Percentiles rank a stretch among this genome's conserved stretches.
Evolutionary conservation across 1,140 invertebrate species (phyloP).

Genomic region (Zaprionus camerounensis): DNA sequence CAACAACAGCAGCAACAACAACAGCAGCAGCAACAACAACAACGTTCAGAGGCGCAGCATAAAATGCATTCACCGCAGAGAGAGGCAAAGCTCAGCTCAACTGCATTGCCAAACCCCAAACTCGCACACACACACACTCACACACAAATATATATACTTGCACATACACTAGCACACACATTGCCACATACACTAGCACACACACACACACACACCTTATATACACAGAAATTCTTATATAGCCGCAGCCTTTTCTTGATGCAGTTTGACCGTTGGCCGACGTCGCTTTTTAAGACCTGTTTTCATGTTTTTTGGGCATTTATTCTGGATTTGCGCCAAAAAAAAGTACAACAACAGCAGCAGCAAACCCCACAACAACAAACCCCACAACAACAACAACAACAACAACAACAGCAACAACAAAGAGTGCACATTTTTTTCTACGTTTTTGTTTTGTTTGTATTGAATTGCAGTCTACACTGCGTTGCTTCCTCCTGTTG

Average conservation of each 20-base stretch:
- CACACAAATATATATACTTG: constrained; percentile 8
- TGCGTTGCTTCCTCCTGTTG: constrained; percentile 36
- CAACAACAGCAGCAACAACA: constrained; percentile 33
- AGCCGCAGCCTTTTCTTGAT: constrained; percentile 65
- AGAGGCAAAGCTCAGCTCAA: constrained; percentile 56
- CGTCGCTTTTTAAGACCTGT: constrained; percentile 70
- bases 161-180: constrained; percentile 30
- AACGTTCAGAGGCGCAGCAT: constrained; percentile 54
- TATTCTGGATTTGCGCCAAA: constrained; percentile 76
- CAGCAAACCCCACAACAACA: background rate
- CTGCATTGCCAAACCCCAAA: constrained; percentile 76
- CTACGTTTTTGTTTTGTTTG: constrained; percentile 61
- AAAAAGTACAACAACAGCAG: constrained; percentile 14
- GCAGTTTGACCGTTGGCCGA: constrained; percentile 79
- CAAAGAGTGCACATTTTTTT: constrained; percentile 37
- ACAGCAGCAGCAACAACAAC: constrained; percentile 11
- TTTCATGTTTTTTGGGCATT: constrained; percentile 81
- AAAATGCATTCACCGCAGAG: constrained; percentile 72
- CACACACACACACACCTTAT: constrained; percentile 14
- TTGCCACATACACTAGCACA: background rate
- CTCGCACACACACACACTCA: constrained; percentile 47
- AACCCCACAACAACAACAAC: background rate
- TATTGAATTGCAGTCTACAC: constrained; percentile 76
- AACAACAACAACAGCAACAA: background rate
- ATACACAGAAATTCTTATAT: constrained; percentile 39